A percentile compares a stretch with the other conserved stretches of the same genome.
phyloP scores from a whole-genome alignment of 1,140 invertebrate species.

The Parasteatoda tepidariorum region DNA sequence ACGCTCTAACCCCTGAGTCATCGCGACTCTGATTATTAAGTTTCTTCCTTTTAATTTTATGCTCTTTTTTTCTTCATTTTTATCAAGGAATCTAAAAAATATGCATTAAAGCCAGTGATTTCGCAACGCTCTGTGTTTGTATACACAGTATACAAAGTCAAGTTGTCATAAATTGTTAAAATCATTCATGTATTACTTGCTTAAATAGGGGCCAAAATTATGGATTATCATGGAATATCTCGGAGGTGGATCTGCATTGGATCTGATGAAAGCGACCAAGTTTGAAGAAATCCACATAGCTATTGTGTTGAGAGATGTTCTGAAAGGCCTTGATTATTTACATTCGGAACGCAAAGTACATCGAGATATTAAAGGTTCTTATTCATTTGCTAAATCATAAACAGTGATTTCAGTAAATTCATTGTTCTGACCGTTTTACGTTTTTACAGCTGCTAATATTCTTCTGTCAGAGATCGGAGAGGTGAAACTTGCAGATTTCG shows the following conservation, averaged over 20 bases:
- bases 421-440: not conserved
- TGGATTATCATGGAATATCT: slow-evolving; percentile 99
- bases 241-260: slow-evolving; percentile 97
- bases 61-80: too few species aligned
- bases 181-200: too few species aligned
- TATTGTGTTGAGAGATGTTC: slow-evolving; percentile 96
- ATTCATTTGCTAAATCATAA: not conserved
- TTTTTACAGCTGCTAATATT: slow-evolving; percentile 92
- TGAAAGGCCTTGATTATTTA: slow-evolving; percentile 98
- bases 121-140: too few species aligned
- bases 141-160: too few species aligned
- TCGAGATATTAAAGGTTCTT: slow-evolving; percentile 93
- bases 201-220: slow-evolving; percentile 94
- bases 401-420: not conserved
- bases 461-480: slow-evolving; percentile 98
- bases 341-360: slow-evolving; percentile 98
- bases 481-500: slow-evolving; percentile 98
- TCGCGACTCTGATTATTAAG: too few species aligned
- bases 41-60: too few species aligned
- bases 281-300: slow-evolving; percentile 99
- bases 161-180: too few species aligned
- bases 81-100: too few species aligned
- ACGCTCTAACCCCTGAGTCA: too few species aligned
- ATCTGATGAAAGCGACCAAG: slow-evolving; percentile 98
- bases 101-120: too few species aligned